Evolutionary conservation across 2,888 invertebrate species (phyloP), one percentile per base, ranked within the genome.

Genomic region (Lamproptera curius): DNA sequence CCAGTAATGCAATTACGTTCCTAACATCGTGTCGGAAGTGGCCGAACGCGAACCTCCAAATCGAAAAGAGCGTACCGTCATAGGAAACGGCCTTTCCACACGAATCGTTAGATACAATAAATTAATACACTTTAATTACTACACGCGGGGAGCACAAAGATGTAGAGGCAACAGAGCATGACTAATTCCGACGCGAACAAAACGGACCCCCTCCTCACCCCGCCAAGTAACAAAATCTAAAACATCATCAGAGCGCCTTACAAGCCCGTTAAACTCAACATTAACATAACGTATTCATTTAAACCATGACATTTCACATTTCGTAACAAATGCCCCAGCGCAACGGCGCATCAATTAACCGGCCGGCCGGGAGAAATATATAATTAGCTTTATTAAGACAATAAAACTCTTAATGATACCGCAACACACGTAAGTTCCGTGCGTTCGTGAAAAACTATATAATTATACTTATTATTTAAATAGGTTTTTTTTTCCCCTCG

Each of bases 371-470:
- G 85, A 87, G 84, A 86, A 86, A 86, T 83, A 74, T 84, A 83
- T 86, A 87, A 87, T 87, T 85, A 87, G 83, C 69, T 82, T 81
- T 84, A 86, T 87, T 85, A 86, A 87, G 83, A 87, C 86, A 86
- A 86, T 87, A 87, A 87, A 87, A 84, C 70, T 83, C 82, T 84
- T 87, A 85, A 87, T 86, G 86, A 87, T 83, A 82, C 85, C 79
- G 82, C 84, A 81, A 80, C 83, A 82, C 74, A 66, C 74, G 81
- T 83, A 80, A 82, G 81, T 77, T 81, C 79, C 79, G 82, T 84
- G 77, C 70, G 77, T 79, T 83, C 73, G 80, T 84, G 82, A 85
- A 84, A 85, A 81, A 84, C 82, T 77, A 77, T 83, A 78, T 86
- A 86, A 86, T 85, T 86, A 86, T 84, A 80, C 81, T 84, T 85